Evolutionary conservation across 2,113 vertebrate genomes (phyloP).

Genomic region (Octodon degus): DNA sequence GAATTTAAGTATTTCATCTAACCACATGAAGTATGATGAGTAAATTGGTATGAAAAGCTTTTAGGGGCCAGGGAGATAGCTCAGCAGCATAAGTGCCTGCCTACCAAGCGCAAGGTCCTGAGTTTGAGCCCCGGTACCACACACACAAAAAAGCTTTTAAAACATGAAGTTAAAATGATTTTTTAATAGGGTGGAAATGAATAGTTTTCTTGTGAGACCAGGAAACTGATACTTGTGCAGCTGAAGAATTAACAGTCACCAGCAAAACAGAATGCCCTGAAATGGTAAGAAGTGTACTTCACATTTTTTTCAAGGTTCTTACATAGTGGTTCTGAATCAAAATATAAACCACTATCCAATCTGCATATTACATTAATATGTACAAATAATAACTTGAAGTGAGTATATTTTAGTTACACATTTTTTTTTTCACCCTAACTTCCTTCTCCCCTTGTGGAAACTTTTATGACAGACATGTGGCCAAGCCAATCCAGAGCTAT

Average conservation of each 20-base stretch:
- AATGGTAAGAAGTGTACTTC: neutral
- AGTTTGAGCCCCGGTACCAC: too few species aligned
- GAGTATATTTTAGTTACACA: neutral
- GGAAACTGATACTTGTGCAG: neutral
- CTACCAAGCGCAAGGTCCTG: too few species aligned
- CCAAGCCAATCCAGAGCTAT: neutral
- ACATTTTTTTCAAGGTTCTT: neutral
- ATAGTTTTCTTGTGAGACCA: neutral
- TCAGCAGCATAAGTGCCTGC: too few species aligned
- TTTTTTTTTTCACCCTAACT: neutral
- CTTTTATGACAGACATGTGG: constrained; percentile 7
- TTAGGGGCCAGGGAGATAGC: too few species aligned
- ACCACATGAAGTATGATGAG: neutral
- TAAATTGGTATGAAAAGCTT: neutral
- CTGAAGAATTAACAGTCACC: neutral
- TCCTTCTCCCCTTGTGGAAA: neutral
- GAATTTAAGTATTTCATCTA: neutral
- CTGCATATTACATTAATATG: neutral
- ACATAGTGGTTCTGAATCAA: neutral
- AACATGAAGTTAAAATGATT: neutral
- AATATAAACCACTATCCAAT: constrained; percentile 4
- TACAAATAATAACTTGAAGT: neutral
- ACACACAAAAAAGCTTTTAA: neutral
- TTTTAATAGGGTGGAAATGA: neutral
- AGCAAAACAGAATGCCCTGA: neutral